These are phyloP conservation scores for Platygyra sinensis DNA, from an alignment of 64 coral and sea anemone species.

Conservation along the genomic window DNA sequence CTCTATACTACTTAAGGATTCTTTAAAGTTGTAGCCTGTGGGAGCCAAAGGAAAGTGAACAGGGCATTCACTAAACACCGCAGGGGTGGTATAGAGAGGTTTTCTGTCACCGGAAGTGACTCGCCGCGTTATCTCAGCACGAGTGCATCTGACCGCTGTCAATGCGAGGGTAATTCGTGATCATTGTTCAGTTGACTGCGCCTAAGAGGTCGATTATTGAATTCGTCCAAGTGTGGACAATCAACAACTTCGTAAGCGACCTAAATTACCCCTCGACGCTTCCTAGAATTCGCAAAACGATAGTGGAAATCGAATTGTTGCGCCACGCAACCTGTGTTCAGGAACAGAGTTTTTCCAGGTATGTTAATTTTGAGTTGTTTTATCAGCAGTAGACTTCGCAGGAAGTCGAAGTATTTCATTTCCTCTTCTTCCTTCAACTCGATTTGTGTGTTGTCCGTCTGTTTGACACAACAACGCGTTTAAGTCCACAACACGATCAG, in stretches of 20 bases:
- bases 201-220: constrained; percentile 24
- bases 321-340: not conserved
- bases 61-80: not conserved
- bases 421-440: not conserved
- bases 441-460: not conserved
- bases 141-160: constrained; percentile 12
- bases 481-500: not conserved
- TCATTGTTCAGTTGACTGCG: constrained; percentile 41
- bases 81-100: constrained; percentile 27
- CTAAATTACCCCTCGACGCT: not conserved
- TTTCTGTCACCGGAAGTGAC: constrained; percentile 39
- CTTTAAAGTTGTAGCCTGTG: not conserved
- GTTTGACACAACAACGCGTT: not conserved
- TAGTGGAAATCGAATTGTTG: not conserved
- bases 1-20: not conserved
- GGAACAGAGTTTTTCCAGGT: constrained; percentile 30
- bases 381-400: constrained; percentile 7
- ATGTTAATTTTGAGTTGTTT: constrained; percentile 19
- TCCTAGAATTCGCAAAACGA: constrained; percentile 18
- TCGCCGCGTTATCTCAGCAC: constrained; percentile 13
- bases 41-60: not conserved
- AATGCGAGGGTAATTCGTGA: constrained; percentile 26
- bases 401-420: constrained; percentile 40
- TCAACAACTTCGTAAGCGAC: not conserved
- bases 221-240: constrained; percentile 23